A percentile compares a stretch with the other conserved stretches of the same genome.
These are phyloP conservation scores for Urophycis tenuis DNA, from an alignment of 2,797 vertebrate species.

Conservation along the genomic window DNA sequence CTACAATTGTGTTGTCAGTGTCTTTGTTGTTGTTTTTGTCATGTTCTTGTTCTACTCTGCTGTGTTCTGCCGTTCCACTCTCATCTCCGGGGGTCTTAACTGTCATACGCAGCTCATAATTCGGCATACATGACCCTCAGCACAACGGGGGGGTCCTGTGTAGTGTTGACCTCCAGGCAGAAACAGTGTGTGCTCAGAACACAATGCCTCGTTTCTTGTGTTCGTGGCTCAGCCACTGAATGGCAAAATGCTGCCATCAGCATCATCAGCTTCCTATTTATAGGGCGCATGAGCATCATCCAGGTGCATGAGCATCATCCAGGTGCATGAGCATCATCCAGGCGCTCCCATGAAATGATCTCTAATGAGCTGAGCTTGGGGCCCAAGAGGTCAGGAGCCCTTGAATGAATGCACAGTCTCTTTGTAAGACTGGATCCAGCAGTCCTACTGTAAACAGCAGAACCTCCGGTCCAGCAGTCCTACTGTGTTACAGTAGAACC, in stretches of 20 bases:
- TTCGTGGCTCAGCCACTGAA: conserved; percentile 61
- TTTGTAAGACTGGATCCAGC: too few relatives aligned
- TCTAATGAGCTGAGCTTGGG: conserved; percentile 54
- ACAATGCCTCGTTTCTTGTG: too few relatives aligned
- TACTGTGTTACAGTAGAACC: too few relatives aligned
- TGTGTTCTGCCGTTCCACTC: too few relatives aligned
- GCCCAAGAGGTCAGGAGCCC: background rate
- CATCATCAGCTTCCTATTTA: conserved; percentile 71
- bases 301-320: conserved; percentile 71
- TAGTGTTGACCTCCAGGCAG: background rate
- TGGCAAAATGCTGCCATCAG: conserved; percentile 66
- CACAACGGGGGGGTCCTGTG: too few relatives aligned
- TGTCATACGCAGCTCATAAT: too few relatives aligned
- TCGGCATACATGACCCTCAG: too few relatives aligned
- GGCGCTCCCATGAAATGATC: conserved; percentile 44
- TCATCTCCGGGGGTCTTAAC: too few relatives aligned
- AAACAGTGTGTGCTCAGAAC: too few relatives aligned
- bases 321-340: conserved; percentile 70
- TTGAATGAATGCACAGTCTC: background rate
- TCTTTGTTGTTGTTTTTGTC: background rate
- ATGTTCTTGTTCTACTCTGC: background rate
- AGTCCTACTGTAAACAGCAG: too few relatives aligned
- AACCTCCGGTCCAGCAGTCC: too few relatives aligned
- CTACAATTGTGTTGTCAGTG: background rate
- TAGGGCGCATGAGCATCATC: conserved; percentile 77